Evolutionary conservation across 1,140 invertebrate genomes (phyloP), one percentile per base, ranked within the genome.

Genomic region (Pseudomyrmex sp.): DNA sequence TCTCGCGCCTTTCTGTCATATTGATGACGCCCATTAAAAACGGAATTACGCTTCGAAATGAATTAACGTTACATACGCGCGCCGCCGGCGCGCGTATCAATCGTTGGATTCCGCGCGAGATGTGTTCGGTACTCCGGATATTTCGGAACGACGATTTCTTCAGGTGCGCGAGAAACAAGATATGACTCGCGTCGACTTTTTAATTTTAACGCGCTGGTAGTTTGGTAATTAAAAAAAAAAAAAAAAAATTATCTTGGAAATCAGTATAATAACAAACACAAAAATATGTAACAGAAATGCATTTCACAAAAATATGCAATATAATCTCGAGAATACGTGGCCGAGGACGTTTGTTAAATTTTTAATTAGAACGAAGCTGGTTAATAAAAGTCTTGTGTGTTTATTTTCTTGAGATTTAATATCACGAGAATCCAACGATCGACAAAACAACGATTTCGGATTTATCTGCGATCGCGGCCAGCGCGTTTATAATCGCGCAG

Each of bases 1-100:
- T 35, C 56, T 68, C 61, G 46, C 58, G 54, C 48, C 50, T n/a
- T 13, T 13, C 82, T 77, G 62, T 75, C 75, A 46, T 84, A 61
- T 84, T 69, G 58, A 65, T 77, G 54, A 48, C 56, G 62, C 50
- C 59, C 50, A 68, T 84, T 84, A 79, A 48, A 46, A 46, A 23
- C 74, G 66, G 76, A 69, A 79, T 80, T 84, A 66, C 75, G 54
- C 46, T 62, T 80, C 50, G 46, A 84, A 68, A 72, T 82, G 63
- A 80, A 65, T 84, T 84, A 79, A 73, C 48, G 65, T 72, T 79
- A 66, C 50, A 2, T 69, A 70, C n/a, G n/a, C n/a, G 20, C 18
- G 48, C 46, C n/a, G 50, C 18, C 4, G 35, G 18, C 59, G 12
- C 48, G 20, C 26, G 3, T 20, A 44, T 70, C 15, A 13, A 44